Evolutionary conservation across 2,888 invertebrate species (phyloP), one percentile per base, ranked within the genome.

Genomic region (Vanessa cardui): DNA sequence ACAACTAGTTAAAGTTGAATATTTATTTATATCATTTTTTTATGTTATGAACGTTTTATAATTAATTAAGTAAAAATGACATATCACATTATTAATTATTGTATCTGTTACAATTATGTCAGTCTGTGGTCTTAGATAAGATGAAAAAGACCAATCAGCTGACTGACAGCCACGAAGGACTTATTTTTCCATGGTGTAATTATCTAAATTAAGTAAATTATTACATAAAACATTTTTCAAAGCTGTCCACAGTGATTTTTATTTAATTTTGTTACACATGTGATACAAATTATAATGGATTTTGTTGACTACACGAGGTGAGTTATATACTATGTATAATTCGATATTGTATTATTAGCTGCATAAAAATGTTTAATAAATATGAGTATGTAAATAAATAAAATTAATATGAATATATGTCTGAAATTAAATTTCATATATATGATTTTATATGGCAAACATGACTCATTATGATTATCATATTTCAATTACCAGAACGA

Each of bases 111-210:
- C 31, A 54, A 44, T 44, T n/a, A 4, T 56, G 62, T 60, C 50
- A 64, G 69, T 62, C 16, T 64, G 50, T 64, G 62, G 69, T 31
- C 50, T 46, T 50, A 47, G 56, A 64, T 64, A 65, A 65, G 62
- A 72, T 68, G 73, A 77, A 68, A 82, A 76, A 74, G 82, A 76
- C 82, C 82, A 83, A 90, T 90, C 91, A 92, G 90, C 90, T 92
- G 91, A 90, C 88, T 90, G 90, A 90, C 89, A 86, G 83, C 75
- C 78, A 75, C 77, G 80, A 83, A 83, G 78, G 81, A 80, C 80
- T 73, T 85, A 88, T 85, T 87, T 87, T 89, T 89, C 85, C 86
- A 84, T 86, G 83, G 80, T 84, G 81, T 82, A 84, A 84, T 83
- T 81, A 76, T 73, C 75, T 75, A 80, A 85, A 85, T 82, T 85